These are phyloP conservation scores for Fabriciana adippe DNA, from an alignment of 2,888 invertebrate species.

Conservation along the genomic window DNA sequence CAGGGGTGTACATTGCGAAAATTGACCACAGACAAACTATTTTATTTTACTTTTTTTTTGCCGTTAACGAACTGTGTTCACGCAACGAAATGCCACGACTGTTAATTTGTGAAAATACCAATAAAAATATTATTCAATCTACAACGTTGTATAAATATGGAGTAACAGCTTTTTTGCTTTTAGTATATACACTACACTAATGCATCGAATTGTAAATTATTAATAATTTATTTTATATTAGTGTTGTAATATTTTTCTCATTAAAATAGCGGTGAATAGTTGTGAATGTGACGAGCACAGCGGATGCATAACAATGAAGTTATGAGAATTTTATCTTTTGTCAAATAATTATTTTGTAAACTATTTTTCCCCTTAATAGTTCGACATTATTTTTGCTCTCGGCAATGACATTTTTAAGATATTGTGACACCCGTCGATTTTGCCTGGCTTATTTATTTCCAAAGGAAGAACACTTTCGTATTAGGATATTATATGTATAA, in stretches of 20 bases:
- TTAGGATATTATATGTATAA: no score
- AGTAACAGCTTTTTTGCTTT: neutral
- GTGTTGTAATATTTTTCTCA: slow-evolving; percentile 31
- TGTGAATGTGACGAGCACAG: slow-evolving; percentile 23
- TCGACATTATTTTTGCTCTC: slow-evolving; percentile 4
- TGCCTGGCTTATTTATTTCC: neutral
- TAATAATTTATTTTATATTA: slow-evolving; percentile 29
- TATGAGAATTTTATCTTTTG: slow-evolving; percentile 45
- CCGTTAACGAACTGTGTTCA: slow-evolving; percentile 43
- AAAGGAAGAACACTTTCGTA: no score
- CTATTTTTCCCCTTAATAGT: slow-evolving; percentile 26
- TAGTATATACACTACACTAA: slow-evolving; percentile 41
- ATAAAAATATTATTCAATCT: neutral
- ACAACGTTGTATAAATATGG: neutral
- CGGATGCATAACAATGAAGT: slow-evolving; percentile 40
- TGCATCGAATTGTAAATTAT: slow-evolving; percentile 40
- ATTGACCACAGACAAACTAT: slow-evolving; percentile 25
- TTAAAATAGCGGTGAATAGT: slow-evolving; percentile 30
- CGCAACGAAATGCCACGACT: slow-evolving; percentile 38
- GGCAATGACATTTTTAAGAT: neutral
- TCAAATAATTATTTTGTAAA: slow-evolving; percentile 39
- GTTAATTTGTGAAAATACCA: neutral
- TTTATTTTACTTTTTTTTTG: slow-evolving; percentile 25
- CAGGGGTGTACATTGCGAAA: slow-evolving; percentile 44
- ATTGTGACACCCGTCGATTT: neutral